Percentiles rank a stretch among this genome's conserved stretches.
Conservation (phyloP, 64 coral and sea anemone genomes). For the Dendrophyllia cribrosa region DNA sequence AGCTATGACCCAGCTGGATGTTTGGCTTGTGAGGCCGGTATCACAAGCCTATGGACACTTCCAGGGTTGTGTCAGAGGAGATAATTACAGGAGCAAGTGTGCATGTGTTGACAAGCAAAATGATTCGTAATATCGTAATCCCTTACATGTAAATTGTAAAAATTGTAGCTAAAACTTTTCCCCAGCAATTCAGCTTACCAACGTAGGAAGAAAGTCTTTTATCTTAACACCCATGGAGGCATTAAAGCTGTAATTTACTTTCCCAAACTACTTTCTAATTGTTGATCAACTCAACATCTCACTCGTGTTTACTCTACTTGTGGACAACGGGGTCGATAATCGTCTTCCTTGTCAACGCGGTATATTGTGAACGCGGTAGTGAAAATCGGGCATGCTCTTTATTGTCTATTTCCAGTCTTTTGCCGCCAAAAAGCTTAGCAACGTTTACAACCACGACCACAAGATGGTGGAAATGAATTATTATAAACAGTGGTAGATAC, state of each 20-base stretch:
- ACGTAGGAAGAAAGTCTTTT: conserved; percentile 72
- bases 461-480: background rate
- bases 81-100: too few relatives aligned
- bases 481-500: background rate
- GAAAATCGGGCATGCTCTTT: background rate
- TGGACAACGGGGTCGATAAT: too few relatives aligned
- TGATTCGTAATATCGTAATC: too few relatives aligned
- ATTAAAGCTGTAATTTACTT: conserved; percentile 3
- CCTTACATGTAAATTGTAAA: too few relatives aligned
- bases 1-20: too few relatives aligned
- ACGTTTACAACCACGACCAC: conserved; percentile 66
- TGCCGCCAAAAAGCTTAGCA: conserved; percentile 63
- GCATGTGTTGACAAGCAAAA: too few relatives aligned
- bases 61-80: too few relatives aligned
- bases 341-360: background rate
- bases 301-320: too few relatives aligned
- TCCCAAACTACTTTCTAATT: background rate
- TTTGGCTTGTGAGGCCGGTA: too few relatives aligned
- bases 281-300: background rate
- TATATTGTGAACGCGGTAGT: background rate
- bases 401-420: conserved; percentile 36
- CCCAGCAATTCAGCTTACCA: conserved; percentile 38
- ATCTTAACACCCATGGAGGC: conserved; percentile 46
- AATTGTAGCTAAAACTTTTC: too few relatives aligned
- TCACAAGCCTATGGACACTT: too few relatives aligned